Evolutionary conservation across 2,888 invertebrate species (phyloP).

Genomic region (Ceramica pisi): DNA sequence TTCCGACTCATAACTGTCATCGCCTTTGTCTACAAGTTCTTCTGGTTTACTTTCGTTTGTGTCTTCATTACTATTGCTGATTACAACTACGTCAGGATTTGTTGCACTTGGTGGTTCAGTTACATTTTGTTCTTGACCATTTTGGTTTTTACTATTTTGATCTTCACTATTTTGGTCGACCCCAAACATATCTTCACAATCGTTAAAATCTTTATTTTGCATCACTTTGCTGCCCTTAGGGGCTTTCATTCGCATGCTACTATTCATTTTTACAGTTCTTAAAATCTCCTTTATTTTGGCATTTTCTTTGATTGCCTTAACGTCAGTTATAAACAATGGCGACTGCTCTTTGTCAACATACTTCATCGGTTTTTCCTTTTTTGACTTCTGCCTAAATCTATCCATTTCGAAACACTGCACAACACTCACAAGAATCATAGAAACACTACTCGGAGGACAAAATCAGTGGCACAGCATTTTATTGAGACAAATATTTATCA

Average conservation of each 20-base stretch:
- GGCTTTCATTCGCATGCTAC: slow-evolving; percentile 84
- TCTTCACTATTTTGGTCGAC: slow-evolving; percentile 55
- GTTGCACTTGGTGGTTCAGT: slow-evolving; percentile 75
- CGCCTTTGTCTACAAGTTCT: slow-evolving; percentile 36
- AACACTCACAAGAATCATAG: slow-evolving; percentile 43
- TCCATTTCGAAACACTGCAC: slow-evolving; percentile 76
- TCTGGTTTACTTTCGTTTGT: slow-evolving; percentile 45
- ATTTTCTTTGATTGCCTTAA: slow-evolving; percentile 84
- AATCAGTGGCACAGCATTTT: slow-evolving; percentile 62
- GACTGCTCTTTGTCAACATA: slow-evolving; percentile 77
- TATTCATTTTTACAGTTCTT: slow-evolving; percentile 86
- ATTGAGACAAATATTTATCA: slow-evolving; percentile 73
- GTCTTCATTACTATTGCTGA: slow-evolving; percentile 48
- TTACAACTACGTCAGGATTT: slow-evolving; percentile 74
- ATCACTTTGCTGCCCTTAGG: slow-evolving; percentile 84
- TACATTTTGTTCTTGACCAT: slow-evolving; percentile 44
- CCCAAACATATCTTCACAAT: slow-evolving; percentile 78
- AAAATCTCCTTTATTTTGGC: slow-evolving; percentile 86
- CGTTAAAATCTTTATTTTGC: slow-evolving; percentile 82
- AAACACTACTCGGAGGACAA: slow-evolving; percentile 56
- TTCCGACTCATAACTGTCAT: slow-evolving; percentile 39
- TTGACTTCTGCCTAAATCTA: slow-evolving; percentile 79
- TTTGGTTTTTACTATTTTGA: slow-evolving; percentile 46
- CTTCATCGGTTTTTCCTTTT: slow-evolving; percentile 79
- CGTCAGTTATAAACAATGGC: slow-evolving; percentile 77